phyloP scores from a whole-genome alignment of 2,888 invertebrate species.

The Clusia tigrina region DNA sequence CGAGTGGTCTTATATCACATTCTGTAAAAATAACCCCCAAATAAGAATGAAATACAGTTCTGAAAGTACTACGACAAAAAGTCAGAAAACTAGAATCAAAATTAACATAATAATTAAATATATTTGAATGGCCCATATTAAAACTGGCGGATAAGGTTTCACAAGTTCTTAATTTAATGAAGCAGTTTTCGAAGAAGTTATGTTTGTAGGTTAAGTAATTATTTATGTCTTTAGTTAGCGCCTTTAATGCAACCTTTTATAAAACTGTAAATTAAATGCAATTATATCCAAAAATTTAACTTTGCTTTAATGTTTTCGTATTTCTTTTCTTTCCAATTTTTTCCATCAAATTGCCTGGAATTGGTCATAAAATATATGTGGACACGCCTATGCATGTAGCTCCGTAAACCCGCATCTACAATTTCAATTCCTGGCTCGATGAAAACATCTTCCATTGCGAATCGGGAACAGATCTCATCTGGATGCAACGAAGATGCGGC shows the following conservation, averaged over 20 bases:
- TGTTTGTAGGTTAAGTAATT: no score
- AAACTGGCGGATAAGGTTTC: no score
- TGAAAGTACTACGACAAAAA: no score
- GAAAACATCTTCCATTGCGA: conserved; percentile 73
- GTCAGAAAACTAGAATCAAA: no score
- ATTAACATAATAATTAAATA: no score
- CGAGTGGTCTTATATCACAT: no score
- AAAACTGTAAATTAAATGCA: neutral
- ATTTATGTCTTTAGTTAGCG: no score
- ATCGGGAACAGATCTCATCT: conserved; percentile 70
- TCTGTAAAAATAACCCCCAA: no score
- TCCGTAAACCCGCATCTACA: conserved; percentile 97
- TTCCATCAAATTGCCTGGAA: neutral
- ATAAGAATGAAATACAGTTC: no score
- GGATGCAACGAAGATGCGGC: conserved; percentile 81
- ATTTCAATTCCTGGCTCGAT: conserved; percentile 95
- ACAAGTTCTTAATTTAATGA: no score
- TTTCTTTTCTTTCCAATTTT: neutral
- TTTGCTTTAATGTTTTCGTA: neutral
- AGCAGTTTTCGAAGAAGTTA: neutral
- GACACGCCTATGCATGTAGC: conserved; percentile 70
- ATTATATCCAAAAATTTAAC: neutral
- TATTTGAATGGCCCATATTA: no score
- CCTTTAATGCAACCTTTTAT: neutral
- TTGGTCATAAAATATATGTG: neutral